These are phyloP conservation scores for Syngnathus rostellatus DNA, from an alignment of 2,797 vertebrate genomes.

Conservation along the genomic window DNA sequence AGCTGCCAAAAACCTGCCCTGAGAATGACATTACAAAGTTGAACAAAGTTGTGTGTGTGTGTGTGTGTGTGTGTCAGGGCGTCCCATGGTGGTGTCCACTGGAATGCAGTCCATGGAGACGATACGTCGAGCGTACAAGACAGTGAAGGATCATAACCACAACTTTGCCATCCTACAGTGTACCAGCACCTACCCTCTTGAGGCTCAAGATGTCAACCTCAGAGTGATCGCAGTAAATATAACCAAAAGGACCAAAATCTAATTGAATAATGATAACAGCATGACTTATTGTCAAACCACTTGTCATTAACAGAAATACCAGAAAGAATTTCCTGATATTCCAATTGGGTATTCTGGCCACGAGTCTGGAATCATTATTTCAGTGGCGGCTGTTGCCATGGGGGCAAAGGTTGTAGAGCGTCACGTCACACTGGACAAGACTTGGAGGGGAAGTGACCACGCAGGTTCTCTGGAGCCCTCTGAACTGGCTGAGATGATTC, in stretches of 20 bases:
- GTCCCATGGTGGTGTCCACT: conserved; percentile 96
- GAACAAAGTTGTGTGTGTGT: neutral
- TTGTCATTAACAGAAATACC: conserved; percentile 74
- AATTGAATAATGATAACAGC: neutral
- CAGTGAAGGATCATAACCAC: conserved; percentile 83
- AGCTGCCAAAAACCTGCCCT: neutral
- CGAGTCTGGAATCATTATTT: conserved; percentile 82
- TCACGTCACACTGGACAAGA: conserved; percentile 88
- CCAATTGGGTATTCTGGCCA: conserved; percentile 96
- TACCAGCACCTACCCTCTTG: conserved; percentile 89
- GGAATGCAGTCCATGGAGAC: conserved; percentile 96
- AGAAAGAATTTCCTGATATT: conserved; percentile 91
- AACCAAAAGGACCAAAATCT: neutral
- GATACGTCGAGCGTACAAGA: conserved; percentile 85
- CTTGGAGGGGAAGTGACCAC: conserved; percentile 92
- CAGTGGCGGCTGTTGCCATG: conserved; percentile 85
- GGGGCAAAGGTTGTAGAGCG: conserved; percentile 93
- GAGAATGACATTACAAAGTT: neutral
- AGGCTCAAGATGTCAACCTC: conserved; percentile 84
- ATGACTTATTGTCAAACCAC: neutral
- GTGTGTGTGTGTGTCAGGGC: conserved; percentile 63
- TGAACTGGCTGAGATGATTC: conserved; percentile 82
- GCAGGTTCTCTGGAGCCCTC: conserved; percentile 76
- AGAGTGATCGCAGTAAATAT: conserved; percentile 75
- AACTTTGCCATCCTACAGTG: conserved; percentile 95